Evolutionary conservation across 2,113 vertebrate species (phyloP).

Genomic region (Peromyscus maniculatus): DNA sequence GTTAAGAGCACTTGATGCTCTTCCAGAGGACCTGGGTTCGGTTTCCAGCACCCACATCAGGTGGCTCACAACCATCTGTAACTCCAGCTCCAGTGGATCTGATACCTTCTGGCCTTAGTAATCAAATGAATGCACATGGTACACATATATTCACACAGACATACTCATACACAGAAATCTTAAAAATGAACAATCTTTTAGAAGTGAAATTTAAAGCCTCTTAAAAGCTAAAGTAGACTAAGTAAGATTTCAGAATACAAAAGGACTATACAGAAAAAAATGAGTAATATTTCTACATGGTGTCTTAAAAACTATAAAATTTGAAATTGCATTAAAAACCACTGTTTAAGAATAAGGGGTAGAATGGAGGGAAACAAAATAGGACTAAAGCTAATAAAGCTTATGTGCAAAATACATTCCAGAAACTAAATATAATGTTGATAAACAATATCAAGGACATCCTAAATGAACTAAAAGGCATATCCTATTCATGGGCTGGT

Average conservation of each 20-base stretch:
- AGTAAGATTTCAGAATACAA: neutral
- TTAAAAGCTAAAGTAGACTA: neutral
- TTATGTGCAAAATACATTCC: neutral
- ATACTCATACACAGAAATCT: neutral
- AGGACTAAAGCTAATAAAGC: neutral
- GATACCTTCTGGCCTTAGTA: neutral
- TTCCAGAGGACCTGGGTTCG: neutral
- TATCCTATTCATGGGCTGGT: neutral
- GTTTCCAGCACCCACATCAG: neutral
- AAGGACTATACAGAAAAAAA: neutral
- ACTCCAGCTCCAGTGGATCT: neutral
- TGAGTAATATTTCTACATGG: neutral
- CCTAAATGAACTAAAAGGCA: neutral
- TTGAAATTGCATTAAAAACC: constrained; percentile 23
- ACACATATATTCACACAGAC: neutral
- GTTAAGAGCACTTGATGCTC: neutral
- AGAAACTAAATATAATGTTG: neutral
- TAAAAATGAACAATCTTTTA: neutral
- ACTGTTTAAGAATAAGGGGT: neutral
- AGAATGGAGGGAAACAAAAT: neutral
- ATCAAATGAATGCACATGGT: neutral
- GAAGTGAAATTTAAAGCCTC: neutral
- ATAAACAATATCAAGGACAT: neutral
- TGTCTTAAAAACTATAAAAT: neutral
- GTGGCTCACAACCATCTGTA: neutral